Conservation (phyloP, 1,140 invertebrate genomes). For the Scaptomyza montana region DNA sequence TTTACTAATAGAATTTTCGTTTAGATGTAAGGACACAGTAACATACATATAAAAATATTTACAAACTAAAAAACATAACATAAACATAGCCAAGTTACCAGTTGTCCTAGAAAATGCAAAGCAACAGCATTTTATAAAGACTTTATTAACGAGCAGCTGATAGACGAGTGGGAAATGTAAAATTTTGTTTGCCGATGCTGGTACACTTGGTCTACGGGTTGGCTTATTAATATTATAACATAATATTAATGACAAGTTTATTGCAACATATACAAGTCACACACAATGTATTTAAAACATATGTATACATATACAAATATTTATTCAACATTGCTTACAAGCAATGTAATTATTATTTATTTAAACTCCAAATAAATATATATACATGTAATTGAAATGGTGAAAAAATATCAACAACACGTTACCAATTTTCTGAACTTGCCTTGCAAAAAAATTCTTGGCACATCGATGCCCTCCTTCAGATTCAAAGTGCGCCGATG, state of each 20-base stretch:
- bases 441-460: slow-evolving; percentile 95
- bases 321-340: slow-evolving; percentile 79
- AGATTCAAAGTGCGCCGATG: slow-evolving; percentile 94
- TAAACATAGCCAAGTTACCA: slow-evolving; percentile 38
- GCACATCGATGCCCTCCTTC: slow-evolving; percentile 95
- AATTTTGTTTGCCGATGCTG: neutral
- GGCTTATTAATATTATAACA: neutral
- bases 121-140: slow-evolving; percentile 26
- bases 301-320: slow-evolving; percentile 64
- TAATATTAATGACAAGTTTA: slow-evolving; percentile 9
- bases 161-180: neutral
- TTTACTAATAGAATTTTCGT: slow-evolving; percentile 49
- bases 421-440: slow-evolving; percentile 88
- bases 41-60: neutral
- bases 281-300: slow-evolving; percentile 25
- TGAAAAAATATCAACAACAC: neutral
- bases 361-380: slow-evolving; percentile 59
- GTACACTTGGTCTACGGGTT: slow-evolving; percentile 2
- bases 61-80: neutral
- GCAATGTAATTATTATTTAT: slow-evolving; percentile 69
- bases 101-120: slow-evolving; percentile 22
- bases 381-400: slow-evolving; percentile 28
- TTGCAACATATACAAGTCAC: slow-evolving; percentile 4
- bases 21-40: slow-evolving; percentile 40
- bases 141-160: slow-evolving; percentile 32